Evolutionary conservation across 2,888 invertebrate species (phyloP).

Genomic region (Amblyteles armatorius): DNA sequence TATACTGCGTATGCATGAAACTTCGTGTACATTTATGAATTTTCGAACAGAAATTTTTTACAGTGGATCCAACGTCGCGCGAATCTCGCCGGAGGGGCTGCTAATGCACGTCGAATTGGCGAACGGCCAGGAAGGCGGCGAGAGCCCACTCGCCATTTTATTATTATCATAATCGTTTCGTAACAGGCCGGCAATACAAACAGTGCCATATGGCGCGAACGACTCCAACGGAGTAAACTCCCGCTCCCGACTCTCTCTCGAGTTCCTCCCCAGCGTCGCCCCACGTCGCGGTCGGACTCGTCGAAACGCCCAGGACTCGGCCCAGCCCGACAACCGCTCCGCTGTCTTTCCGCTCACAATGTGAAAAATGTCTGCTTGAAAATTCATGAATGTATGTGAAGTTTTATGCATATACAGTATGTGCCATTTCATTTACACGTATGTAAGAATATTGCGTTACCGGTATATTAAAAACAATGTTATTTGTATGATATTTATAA

Average conservation of each 20-base stretch:
- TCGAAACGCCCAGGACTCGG: slow-evolving; percentile 50
- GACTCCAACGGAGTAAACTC: slow-evolving; percentile 52
- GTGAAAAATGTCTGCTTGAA: no score
- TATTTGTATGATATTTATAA: no score
- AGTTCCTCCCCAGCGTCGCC: slow-evolving; percentile 34
- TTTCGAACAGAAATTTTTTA: no score
- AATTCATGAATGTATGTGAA: no score
- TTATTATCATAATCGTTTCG: slow-evolving; percentile 81
- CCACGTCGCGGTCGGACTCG: slow-evolving; percentile 39
- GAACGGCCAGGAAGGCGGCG: slow-evolving; percentile 58
- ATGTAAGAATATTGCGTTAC: no score
- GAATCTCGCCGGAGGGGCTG: slow-evolving; percentile 31
- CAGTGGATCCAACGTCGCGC: no score
- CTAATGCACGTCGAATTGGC: slow-evolving; percentile 61
- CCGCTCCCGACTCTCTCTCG: slow-evolving; percentile 9
- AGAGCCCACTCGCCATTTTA: slow-evolving; percentile 64
- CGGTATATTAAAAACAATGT: no score
- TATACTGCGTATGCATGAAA: no score
- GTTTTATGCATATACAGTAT: no score
- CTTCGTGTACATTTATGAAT: no score
- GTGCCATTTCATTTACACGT: no score
- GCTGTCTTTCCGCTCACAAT: slow-evolving; percentile 52
- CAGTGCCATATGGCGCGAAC: slow-evolving; percentile 82
- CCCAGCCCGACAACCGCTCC: background rate
- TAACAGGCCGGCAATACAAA: slow-evolving; percentile 80